Conservation (phyloP, 1,140 invertebrate species). For the Papilio polyxenes region DNA sequence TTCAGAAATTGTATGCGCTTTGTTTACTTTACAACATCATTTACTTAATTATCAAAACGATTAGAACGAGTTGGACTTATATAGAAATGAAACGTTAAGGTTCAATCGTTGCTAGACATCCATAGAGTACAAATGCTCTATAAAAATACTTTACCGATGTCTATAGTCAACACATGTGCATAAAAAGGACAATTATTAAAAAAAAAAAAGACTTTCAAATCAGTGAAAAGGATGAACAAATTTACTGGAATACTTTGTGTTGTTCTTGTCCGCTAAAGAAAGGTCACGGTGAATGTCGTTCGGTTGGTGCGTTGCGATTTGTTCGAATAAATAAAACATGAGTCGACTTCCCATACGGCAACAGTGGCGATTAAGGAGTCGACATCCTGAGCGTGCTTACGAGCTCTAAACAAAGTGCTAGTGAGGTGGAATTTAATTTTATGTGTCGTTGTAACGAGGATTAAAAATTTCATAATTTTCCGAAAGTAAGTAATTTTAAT, state of each 20-base stretch:
- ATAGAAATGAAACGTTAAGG: neutral
- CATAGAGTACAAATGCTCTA: constrained; percentile 21
- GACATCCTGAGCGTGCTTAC: constrained; percentile 39
- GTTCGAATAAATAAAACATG: constrained; percentile 47
- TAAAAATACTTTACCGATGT: neutral
- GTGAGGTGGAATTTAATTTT: neutral
- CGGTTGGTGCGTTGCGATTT: constrained; percentile 34
- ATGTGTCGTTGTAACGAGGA: neutral
- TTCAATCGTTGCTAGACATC: neutral
- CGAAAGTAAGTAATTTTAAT: neutral
- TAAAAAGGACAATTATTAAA: neutral
- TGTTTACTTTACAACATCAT: constrained; percentile 1
- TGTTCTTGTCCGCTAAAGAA: constrained; percentile 44
- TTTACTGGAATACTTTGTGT: neutral
- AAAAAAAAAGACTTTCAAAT: neutral
- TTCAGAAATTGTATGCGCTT: neutral
- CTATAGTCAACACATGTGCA: too few species aligned
- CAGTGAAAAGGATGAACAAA: neutral
- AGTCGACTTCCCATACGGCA: constrained; percentile 10
- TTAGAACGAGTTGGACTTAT: neutral
- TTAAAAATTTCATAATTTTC: neutral
- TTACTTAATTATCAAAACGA: constrained; percentile 11
- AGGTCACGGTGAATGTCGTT: constrained; percentile 45
- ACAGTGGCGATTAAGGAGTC: constrained; percentile 42
- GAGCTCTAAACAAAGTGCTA: neutral